These are phyloP conservation scores for Pangasianodon hypophthalmus DNA, from an alignment of 2,113 vertebrate species.

Conservation along the genomic window DNA sequence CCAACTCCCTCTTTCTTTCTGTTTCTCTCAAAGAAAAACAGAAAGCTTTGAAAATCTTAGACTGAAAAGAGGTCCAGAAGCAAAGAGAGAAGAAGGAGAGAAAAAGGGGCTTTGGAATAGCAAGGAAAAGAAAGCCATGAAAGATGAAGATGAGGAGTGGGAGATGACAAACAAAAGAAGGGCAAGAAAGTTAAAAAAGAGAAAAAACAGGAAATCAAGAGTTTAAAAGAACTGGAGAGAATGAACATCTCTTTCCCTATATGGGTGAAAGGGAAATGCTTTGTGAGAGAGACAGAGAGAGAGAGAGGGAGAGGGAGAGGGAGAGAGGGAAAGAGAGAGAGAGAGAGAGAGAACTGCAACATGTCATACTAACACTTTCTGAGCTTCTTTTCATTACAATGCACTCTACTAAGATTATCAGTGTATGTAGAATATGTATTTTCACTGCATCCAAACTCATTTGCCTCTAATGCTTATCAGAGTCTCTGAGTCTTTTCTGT, in stretches of 20 bases:
- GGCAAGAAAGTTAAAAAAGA: background rate
- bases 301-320: no score
- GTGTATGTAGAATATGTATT: background rate
- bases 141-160: background rate
- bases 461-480: background rate
- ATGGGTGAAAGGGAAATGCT: background rate
- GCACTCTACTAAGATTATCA: background rate
- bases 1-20: conserved; percentile 28
- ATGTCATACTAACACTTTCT: background rate
- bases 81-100: background rate
- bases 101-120: background rate
- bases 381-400: background rate
- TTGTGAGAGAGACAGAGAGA: background rate
- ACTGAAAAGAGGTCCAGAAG: background rate
- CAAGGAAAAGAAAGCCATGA: background rate
- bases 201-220: background rate
- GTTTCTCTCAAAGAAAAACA: conserved; percentile 8
- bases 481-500: background rate
- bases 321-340: no score
- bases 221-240: background rate
- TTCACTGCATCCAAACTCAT: background rate
- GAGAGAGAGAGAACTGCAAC: background rate
- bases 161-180: background rate
- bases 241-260: background rate
- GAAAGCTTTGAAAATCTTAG: background rate